phyloP scores from a whole-genome alignment of 2,113 vertebrate species.

The Xiphophorus maculatus region DNA sequence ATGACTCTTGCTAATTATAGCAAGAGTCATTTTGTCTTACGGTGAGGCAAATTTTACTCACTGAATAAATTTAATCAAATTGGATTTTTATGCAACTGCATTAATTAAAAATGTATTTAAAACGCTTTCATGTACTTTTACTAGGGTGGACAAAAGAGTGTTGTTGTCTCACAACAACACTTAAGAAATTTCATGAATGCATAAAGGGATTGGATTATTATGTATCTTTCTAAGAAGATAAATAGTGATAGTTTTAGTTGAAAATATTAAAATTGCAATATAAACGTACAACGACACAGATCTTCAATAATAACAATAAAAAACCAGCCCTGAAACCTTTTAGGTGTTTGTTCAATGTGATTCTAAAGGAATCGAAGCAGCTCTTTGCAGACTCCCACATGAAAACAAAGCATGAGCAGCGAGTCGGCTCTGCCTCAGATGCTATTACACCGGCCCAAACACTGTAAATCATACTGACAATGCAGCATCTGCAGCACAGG shows the following conservation, averaged over 20 bases:
- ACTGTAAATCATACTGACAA: conserved; percentile 11
- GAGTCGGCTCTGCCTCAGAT: neutral
- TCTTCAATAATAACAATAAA: neutral
- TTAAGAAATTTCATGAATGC: neutral
- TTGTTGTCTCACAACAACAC: no score
- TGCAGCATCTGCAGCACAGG: neutral
- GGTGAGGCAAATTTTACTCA: no score
- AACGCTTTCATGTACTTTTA: no score
- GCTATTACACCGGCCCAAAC: conserved; percentile 7
- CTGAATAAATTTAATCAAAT: no score
- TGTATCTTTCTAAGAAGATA: neutral
- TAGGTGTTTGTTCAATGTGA: neutral
- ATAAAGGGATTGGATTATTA: neutral
- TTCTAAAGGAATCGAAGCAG: neutral
- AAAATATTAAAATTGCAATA: neutral
- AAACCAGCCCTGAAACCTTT: neutral
- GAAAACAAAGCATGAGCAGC: neutral
- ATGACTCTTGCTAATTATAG: no score
- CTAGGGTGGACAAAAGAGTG: no score
- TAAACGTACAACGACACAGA: neutral
- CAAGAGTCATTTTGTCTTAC: neutral
- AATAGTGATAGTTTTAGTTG: neutral
- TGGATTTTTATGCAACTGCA: no score
- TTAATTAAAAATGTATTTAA: no score
- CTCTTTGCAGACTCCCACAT: neutral